Conservation (phyloP, 2,797 vertebrate genomes). For the Acanthurus lineatus region DNA sequence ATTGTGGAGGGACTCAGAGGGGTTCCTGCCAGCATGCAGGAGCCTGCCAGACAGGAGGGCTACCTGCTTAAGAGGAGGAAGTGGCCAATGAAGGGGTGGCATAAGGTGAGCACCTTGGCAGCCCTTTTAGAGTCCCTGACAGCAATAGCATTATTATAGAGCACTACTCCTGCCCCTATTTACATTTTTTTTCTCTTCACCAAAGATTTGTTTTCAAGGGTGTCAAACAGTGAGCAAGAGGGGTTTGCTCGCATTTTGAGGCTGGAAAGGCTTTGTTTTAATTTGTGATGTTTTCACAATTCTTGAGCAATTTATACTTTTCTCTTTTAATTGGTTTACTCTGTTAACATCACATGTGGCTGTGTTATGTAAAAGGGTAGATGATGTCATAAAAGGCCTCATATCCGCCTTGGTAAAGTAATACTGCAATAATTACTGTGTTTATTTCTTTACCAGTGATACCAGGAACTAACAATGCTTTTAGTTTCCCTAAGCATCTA, state of each 20-base stretch:
- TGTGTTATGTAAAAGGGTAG: not conserved
- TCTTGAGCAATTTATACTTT: not conserved
- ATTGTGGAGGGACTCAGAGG: conserved; percentile 94
- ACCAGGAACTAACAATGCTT: not conserved
- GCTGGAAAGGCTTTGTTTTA: not conserved
- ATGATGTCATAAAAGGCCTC: not conserved
- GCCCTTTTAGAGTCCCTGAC: conserved; percentile 8
- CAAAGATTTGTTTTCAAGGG: conserved; percentile 6
- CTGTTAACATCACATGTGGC: not conserved
- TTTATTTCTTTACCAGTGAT: not conserved
- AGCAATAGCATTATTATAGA: conserved; percentile 5
- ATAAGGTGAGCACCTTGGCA: conserved; percentile 89
- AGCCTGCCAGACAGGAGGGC: conserved; percentile 92
- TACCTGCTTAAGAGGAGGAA: conserved; percentile 97
- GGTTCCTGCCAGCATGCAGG: conserved; percentile 87
- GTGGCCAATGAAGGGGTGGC: conserved; percentile 99
- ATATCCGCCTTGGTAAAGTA: not conserved
- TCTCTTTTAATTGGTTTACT: not conserved
- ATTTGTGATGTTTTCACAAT: not conserved
- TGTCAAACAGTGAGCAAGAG: not conserved
- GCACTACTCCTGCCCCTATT: not conserved
- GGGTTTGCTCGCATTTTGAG: not conserved
- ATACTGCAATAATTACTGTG: not conserved
- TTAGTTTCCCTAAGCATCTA: conserved; percentile 13
- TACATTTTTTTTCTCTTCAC: not conserved